Percentiles rank a stretch among this genome's conserved stretches.
These are phyloP conservation scores for Genyomyrus donnyi DNA, from an alignment of 2,113 vertebrate species.

Conservation along the genomic window DNA sequence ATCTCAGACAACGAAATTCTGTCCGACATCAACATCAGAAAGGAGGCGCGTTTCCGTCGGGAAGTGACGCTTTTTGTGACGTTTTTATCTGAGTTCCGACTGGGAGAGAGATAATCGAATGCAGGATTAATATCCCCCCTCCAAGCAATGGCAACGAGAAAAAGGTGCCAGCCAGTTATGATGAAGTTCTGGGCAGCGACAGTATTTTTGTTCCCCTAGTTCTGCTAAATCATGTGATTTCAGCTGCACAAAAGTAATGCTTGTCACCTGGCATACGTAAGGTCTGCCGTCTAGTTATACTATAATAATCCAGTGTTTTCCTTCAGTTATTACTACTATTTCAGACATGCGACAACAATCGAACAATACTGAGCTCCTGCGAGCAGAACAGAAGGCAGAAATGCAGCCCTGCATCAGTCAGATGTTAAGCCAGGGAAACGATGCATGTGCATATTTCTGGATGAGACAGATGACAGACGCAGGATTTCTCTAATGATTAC, in stretches of 20 bases:
- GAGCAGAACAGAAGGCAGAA: not conserved
- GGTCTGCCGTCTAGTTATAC: not conserved
- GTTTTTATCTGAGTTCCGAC: no score
- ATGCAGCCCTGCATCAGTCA: not conserved
- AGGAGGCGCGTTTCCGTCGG: no score
- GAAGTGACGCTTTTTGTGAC: no score
- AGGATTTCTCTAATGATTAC: not conserved
- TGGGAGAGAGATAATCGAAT: no score
- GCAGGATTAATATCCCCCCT: not conserved
- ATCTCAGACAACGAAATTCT: no score
- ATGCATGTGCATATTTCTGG: not conserved
- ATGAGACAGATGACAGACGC: not conserved
- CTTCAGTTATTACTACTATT: not conserved
- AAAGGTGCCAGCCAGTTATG: not conserved
- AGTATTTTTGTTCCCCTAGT: not conserved
- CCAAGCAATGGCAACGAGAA: not conserved
- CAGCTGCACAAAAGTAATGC: not conserved
- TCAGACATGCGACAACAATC: not conserved
- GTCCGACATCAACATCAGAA: no score
- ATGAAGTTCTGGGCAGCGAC: not conserved
- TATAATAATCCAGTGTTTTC: not conserved
- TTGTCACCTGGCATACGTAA: not conserved
- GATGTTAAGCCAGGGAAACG: not conserved
- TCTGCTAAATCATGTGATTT: not conserved
- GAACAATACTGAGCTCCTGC: not conserved